Evolutionary conservation across 2,888 invertebrate species (phyloP).

Genomic region (Sialis fuliginosa): DNA sequence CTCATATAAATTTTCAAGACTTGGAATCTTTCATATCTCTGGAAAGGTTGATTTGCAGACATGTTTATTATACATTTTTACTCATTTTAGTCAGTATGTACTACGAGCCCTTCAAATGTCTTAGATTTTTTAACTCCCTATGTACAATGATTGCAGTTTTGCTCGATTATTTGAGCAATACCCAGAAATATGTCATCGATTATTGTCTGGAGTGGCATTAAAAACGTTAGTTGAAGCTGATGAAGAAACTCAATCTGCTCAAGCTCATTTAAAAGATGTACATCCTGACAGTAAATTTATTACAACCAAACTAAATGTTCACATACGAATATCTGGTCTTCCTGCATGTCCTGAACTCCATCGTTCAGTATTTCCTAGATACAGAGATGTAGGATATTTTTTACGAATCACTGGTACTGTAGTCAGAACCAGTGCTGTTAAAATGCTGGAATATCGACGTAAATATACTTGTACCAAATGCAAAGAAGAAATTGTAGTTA

Average conservation of each 20-base stretch:
- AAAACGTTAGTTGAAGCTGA: conserved; percentile 45
- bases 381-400: conserved; percentile 52
- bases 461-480: conserved; percentile 64
- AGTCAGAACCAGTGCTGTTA: conserved; percentile 53
- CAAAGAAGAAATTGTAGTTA: conserved; percentile 40
- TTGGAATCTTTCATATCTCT: too few species aligned
- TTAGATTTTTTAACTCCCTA: too few species aligned
- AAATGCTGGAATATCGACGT: conserved; percentile 58
- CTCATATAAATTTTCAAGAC: too few species aligned
- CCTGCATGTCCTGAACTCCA: conserved; percentile 52
- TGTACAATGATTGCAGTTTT: conserved; percentile 38
- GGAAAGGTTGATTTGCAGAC: too few species aligned
- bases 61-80: too few species aligned
- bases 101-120: too few species aligned
- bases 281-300: conserved; percentile 20
- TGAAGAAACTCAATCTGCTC: conserved; percentile 37
- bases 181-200: conserved; percentile 41
- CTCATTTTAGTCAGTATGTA: too few species aligned
- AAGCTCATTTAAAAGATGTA: conserved; percentile 33
- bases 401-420: conserved; percentile 62
- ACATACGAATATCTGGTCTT: conserved; percentile 45
- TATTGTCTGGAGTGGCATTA: conserved; percentile 44
- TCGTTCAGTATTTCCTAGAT: conserved; percentile 46
- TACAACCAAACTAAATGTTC: conserved; percentile 42
- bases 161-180: conserved; percentile 49